A percentile compares a stretch with the other conserved stretches of the same genome.
These are phyloP conservation scores for Tetraneura akinire DNA, from an alignment of 1,140 invertebrate species.

Conservation along the genomic window DNA sequence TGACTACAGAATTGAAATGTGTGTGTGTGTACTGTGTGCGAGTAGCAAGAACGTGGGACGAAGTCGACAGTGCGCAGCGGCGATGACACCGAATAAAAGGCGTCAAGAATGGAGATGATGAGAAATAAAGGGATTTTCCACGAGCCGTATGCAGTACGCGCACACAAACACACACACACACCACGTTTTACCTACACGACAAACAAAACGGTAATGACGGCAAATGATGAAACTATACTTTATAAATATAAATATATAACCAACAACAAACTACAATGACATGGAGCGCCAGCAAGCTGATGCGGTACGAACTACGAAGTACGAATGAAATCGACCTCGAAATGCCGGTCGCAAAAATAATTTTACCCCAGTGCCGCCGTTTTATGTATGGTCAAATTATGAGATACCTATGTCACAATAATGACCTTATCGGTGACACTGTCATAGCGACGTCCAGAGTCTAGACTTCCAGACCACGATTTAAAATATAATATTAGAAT, in stretches of 20 bases:
- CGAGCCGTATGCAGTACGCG: no score
- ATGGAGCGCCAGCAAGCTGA: neutral
- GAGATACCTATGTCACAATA: neutral
- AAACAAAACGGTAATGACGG: neutral
- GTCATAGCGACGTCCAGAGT: neutral
- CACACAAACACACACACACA: neutral
- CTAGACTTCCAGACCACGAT: no score
- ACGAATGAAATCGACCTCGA: no score
- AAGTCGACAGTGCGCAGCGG: neutral
- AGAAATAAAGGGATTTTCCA: no score
- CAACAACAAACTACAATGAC: neutral
- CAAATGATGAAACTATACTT: no score
- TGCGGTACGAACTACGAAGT: no score
- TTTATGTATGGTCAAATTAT: neutral
- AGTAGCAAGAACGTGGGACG: neutral
- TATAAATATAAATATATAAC: neutral
- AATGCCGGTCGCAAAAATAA: conserved; percentile 1
- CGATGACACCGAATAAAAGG: neutral
- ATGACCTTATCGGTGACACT: conserved; percentile 19
- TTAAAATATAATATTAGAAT: no score
- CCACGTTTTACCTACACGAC: neutral
- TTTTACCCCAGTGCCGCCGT: conserved; percentile 16
- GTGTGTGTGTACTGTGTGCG: neutral
- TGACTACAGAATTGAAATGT: no score
- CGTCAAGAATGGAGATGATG: neutral